Base-by-base conservation (phyloP, 2,113 vertebrate genomes). In the Alaudala cheleensis region DNA sequence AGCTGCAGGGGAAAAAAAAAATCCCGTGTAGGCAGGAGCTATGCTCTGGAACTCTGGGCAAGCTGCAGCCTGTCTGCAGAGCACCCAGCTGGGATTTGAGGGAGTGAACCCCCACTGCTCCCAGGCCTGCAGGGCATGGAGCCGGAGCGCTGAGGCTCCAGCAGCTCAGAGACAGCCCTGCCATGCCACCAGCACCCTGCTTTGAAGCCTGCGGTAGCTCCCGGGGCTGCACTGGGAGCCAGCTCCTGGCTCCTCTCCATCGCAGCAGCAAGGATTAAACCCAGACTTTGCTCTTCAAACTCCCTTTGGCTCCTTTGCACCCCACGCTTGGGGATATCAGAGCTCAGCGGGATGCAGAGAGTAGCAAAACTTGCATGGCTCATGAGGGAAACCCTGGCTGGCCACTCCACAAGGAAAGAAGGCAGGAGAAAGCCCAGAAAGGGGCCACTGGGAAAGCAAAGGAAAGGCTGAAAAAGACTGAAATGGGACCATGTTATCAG, bases 381-480 rank as follows among this genome's bases (percentile, higher is more conserved):
- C 0, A 0, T 0, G 1, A 45, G 19, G 62, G 45, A 81, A 89
- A 58, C 1, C 7, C 45, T 44, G 9, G 2, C 42, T 2, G 4
- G 39, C 34, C 37, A 4, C 39, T 58, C 22, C 5, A 4, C 22
- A 10, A 23, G 61, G 67, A 39, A 88, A 53, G 42, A 66, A 19
- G 45, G 80, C 82, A 73, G 86, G 39, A 86, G 64, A 86, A 92
- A 81, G 67, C 12, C 64, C 1, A 6, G 86, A 90, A 90, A 93
- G 71, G 39, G 79, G 62, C 31, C 0, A 0, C 49, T 9, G n/a
- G 70, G 45, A 79, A 80, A 65, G 50, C 58, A 54, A 29, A 83
- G 86, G 67, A 73, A 86, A 28, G 57, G 28, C 33, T 81, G n/a
- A 62, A 45, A 56, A 77, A 90, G 74, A 62, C 11, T 44, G 60